Conservation (phyloP, 2,797 vertebrate genomes). For the Gallirallus australis region DNA sequence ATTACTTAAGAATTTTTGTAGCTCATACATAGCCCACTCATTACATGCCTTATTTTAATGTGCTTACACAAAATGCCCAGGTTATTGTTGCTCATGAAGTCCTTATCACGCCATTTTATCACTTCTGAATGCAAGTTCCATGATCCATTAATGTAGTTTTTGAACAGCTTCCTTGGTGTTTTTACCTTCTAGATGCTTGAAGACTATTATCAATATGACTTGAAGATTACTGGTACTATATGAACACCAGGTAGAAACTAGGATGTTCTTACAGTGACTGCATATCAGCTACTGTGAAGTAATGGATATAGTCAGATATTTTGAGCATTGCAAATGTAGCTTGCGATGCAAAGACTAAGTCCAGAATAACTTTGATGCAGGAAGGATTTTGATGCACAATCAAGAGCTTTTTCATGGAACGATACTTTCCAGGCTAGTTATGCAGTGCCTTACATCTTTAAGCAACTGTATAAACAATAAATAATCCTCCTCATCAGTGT, state of each 20-base stretch:
- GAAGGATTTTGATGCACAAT: constrained; percentile 2
- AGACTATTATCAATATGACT: background rate
- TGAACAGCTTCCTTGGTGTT: background rate
- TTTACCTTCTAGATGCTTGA: constrained; percentile 3
- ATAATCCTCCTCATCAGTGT: constrained; percentile 41
- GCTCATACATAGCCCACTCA: background rate
- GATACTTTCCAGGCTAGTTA: background rate
- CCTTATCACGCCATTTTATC: background rate
- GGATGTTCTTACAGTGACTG: background rate
- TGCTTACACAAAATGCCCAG: background rate
- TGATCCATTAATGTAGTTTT: background rate
- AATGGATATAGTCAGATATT: background rate
- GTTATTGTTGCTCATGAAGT: background rate
- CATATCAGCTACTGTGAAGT: background rate
- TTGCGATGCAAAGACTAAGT: background rate
- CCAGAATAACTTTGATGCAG: background rate
- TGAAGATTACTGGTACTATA: background rate
- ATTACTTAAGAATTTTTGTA: background rate
- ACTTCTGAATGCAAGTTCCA: background rate
- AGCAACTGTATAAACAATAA: constrained; percentile 35
- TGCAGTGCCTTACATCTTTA: background rate
- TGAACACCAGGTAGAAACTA: background rate
- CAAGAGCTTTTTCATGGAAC: background rate
- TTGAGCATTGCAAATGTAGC: background rate
- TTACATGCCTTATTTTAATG: background rate